Evolutionary conservation across 1,140 invertebrate genomes (phyloP).

Genomic region (Drosophila neocordata): DNA sequence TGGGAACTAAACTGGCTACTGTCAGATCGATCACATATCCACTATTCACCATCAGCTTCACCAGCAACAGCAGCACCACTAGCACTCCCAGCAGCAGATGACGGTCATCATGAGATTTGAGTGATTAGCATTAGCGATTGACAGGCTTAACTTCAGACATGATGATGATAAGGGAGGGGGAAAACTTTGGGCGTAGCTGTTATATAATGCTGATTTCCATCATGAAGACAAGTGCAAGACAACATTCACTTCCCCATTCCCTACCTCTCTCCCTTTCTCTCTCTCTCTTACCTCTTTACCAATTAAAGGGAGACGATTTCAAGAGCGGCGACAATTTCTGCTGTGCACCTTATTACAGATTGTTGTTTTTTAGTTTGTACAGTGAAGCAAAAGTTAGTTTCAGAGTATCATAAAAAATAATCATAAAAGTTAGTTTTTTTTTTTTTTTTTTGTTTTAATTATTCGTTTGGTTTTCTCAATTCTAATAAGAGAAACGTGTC

Average conservation of each 20-base stretch:
- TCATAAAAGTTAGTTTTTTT: no score
- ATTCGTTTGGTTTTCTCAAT: no score
- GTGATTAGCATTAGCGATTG: conserved; percentile 40
- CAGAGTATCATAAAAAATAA: neutral
- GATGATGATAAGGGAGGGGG: neutral
- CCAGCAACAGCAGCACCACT: no score
- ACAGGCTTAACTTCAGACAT: conserved; percentile 11
- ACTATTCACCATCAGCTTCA: neutral
- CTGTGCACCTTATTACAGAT: neutral
- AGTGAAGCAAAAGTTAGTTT: neutral
- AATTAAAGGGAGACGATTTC: neutral
- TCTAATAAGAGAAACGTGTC: no score
- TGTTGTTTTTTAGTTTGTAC: neutral
- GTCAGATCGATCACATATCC: neutral
- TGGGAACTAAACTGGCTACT: conserved; percentile 30
- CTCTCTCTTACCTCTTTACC: no score
- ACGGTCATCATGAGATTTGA: conserved; percentile 2
- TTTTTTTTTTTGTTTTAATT: no score
- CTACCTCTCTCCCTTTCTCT: no score
- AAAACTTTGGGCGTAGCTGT: conserved; percentile 10
- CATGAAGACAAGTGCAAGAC: conserved; percentile 24
- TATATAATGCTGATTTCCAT: conserved; percentile 6
- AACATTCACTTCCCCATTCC: neutral
- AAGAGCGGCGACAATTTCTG: conserved; percentile 14
- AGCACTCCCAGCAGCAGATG: no score